Evolutionary conservation across 2,113 vertebrate species (phyloP), one percentile per base, ranked within the genome.

Genomic region (Setophaga coronata): DNA sequence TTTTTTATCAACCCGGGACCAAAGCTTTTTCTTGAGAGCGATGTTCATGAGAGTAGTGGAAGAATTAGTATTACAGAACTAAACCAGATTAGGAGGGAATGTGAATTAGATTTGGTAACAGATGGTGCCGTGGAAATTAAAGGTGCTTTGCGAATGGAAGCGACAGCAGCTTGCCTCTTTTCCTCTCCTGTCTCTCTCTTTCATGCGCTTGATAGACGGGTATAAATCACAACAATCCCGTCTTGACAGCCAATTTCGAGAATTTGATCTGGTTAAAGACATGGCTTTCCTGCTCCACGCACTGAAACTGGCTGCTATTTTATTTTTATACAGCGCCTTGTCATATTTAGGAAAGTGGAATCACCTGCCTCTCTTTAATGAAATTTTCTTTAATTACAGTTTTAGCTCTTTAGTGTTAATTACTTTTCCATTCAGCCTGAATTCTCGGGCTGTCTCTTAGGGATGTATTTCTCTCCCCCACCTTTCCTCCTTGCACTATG

Each of bases 221-320:
- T 99, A 99, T 99, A 99, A 99, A 99, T 99, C 99, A 99, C 98
- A 98, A 98, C 99, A 98, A 98, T 99, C 99, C 99, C 90, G 98
- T 98, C 98, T 98, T 99, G 99, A 99, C 99, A 99, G 99, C 98
- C 99, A 99, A 99, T 99, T 99, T 99, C 98, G 89, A 99, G 99
- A 99, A 99, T 99, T 99, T 99, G 99, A 99, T 99, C 99, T 99
- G 99, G 99, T 99, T 99, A 99, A 99, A 99, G 99, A 99, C 99
- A 97, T 96, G 98, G 98, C 98, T 99, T 98, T 98, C 98, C 97
- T 92, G 95, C 97, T 97, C 95, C 70, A 36, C 96, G 97, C 97
- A 61, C 98, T 65, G 94, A 96, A 98, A 97, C 95, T 72, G 87
- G 94, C 98, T 97, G 96, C 97, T 94, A 56, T 97, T 97, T 98